Base-by-base conservation (phyloP, 2,113 vertebrate species). In the Macrotis lagotis region DNA sequence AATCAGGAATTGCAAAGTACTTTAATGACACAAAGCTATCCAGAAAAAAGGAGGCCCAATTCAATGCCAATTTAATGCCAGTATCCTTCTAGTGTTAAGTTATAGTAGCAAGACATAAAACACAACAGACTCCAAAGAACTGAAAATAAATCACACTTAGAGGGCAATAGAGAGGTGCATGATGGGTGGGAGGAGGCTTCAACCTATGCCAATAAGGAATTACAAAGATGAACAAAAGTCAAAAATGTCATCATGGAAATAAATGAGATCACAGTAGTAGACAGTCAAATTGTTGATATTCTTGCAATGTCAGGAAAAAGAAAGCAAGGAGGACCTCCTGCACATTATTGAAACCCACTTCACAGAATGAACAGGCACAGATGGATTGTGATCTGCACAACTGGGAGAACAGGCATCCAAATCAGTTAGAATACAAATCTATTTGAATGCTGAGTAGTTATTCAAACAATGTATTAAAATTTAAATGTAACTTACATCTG, bases 391-490 rank as follows among this genome's bases (percentile, higher is more conserved):
- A 66, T 66, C 31, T 66, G 31, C 12, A 37, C 1, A 31, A 22
- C 16, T 74, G 16, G 66, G 66, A 74, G n/a, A 74, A 74, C n/a
- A 19, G 31, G 16, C 16, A 66, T 74, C 37, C 66, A n/a, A 74
- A 74, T 44, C 16, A 74, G 6, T 22, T 16, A 74, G 66, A 74
- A 22, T 4, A n/a, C 31, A 74, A n/a, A 74, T 74, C 4, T n/a
- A 74, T 74, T 74, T 44, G 66, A 74, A 74, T 44, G 66, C 66
- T 74, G 37, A 74, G 37, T 74, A 22, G 44, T 44, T 74, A 53
- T 9, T 7, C 83, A 50, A 19, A 50, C 28, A 26, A 11, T 0
- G 10, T 25, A 19, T 8, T 0, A 0, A 0, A 6, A 3, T 25
- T 37, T 47, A 50, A 47, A 14, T 83, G 37, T 6, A 25, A 7